Base-by-base conservation (phyloP, 2,113 vertebrate genomes). In the Prietella phreatophila region DNA sequence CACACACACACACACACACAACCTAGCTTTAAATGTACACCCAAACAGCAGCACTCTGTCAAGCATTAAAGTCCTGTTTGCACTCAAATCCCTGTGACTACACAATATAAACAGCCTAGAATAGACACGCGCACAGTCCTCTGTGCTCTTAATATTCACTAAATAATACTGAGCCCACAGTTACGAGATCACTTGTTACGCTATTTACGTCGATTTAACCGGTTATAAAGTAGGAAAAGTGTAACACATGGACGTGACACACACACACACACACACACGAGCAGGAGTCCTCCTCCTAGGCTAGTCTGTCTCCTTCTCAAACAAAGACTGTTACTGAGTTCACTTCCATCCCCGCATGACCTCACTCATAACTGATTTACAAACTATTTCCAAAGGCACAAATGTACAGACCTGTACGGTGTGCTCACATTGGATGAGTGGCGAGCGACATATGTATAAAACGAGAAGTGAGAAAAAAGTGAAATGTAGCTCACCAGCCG, bases 211-310 rank as follows among this genome's bases (percentile, higher is more conserved):
- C 55, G 80, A 83, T 65, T 47, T n/a, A 83, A 65, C 33, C 22
- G 69, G 60, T 47, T 56, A 58, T 47, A 47, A 7, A 84, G 39
- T 30, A 6, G 20, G 78, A 19, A 55, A 55, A 81, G 60, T 65
- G 39, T 20, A 86, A 63, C 85, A 86, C 73, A 79, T 50, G 73
- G 85, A 78, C 9, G 15, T 85, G 84, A 78, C 84, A 78, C 71
- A 33, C 83, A 42, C 39, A 36, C 36, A 36, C 36, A 36, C 36
- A 36, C 36, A 36, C 36, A 36, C 36, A 36, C 36, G 0, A 6
- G 4, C 71, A 13, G 14, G 69, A 61, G n/a, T 13, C 22, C 13
- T 17, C 33, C 58, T 9, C 39, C 20, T 11, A 30, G 39, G 0
- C 39, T 25, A 84, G 39, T 17, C 17, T 13, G 22, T 22, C 8